Base-by-base conservation (phyloP, 2,113 vertebrate genomes). In the Psilopsiagon aurifrons region DNA sequence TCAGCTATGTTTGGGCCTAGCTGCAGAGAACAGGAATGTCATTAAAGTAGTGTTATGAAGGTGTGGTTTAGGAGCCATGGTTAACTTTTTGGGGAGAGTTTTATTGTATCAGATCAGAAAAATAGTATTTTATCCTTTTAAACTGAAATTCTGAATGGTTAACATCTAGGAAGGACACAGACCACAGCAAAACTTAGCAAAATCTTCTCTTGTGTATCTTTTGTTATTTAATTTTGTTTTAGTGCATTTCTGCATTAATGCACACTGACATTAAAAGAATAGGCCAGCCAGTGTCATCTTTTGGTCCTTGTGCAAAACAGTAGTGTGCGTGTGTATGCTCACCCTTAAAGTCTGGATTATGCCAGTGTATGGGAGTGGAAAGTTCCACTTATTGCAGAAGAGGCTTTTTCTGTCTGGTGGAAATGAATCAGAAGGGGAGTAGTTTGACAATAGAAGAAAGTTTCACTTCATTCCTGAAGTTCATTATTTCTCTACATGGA, bases 401-500 rank as follows among this genome's bases (percentile, higher is more conserved):
- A 44, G 41, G 31, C 9, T 89, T 44, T 31, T 71, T 75, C 9
- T 39, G 14, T 15, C 10, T 46, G 33, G 44, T 75, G 73, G 44
- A 68, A 64, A 73, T 64, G 69, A 47, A 83, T 54, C 59, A 91
- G 60, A 89, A 79, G 69, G 37, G 11, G 39, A 6, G 51, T 89
- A 9, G 27, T 87, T 79, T 57, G 64, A 63, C 54, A 93, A 46
- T 0, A 1, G 81, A 89, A 88, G 63, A 63, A 86, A 85, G 93
- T 92, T 97, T 95, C 81, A 62, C 57, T 87, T 96, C 35, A 3
- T 33, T 78, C 60, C 67, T 4, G 3, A 59, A 84, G 24, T 68
- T 91, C 3, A 3, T 59, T 64, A 17, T 89, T 93, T 92, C 76
- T 41, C 29, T 63, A 1, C 2, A 19, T 52, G 64, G 33, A 33